Conservation (phyloP, 2,797 vertebrate species). For the Tenualosa ilisha region DNA sequence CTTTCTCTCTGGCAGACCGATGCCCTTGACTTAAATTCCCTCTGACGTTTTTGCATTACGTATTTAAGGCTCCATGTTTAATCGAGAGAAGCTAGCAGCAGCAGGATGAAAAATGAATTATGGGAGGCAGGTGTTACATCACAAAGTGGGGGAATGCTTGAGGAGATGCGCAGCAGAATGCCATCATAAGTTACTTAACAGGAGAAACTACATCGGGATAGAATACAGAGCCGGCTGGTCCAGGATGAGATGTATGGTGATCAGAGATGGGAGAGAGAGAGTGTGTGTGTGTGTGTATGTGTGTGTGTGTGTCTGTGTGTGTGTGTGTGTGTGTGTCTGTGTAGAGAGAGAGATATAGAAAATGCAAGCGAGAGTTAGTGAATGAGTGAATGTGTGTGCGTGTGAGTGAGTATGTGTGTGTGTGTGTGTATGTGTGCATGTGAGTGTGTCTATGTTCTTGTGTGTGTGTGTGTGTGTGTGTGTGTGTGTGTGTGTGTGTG, state of each 20-base stretch:
- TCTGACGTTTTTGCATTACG: constrained; percentile 10
- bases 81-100: constrained; percentile 6
- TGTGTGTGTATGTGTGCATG: neutral
- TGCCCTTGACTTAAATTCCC: neutral
- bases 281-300: neutral
- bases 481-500: neutral
- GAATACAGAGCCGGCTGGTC: neutral
- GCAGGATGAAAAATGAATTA: constrained; percentile 21
- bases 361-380: neutral
- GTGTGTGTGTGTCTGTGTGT: neutral
- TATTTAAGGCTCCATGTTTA: constrained; percentile 20
- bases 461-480: neutral
- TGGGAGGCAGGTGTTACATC: constrained; percentile 9
- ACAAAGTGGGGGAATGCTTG: neutral
- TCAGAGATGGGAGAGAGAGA: neutral
- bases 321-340: neutral
- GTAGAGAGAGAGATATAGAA: neutral
- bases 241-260: neutral
- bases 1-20: neutral
- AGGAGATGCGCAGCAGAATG: neutral
- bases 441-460: neutral
- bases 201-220: neutral
- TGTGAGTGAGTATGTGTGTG: neutral
- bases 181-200: neutral
- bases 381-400: neutral